Percentiles rank a stretch among this genome's conserved stretches.
These are phyloP conservation scores for Drosophila antonietae DNA, from an alignment of 2,888 invertebrate genomes.

Conservation along the genomic window DNA sequence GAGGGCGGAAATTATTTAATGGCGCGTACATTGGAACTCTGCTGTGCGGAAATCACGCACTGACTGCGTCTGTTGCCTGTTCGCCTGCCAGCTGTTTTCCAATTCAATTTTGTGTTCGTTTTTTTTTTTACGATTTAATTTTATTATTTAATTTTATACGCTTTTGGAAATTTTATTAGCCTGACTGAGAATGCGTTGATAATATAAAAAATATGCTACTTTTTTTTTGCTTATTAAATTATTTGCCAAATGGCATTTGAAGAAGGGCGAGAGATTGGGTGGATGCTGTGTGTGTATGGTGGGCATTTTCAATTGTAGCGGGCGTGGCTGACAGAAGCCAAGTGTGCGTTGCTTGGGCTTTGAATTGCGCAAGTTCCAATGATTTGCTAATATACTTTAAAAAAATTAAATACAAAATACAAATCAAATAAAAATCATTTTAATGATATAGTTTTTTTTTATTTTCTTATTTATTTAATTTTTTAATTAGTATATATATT, in stretches of 20 bases:
- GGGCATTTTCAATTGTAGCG: constrained; percentile 5
- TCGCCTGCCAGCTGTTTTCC: constrained; percentile 57
- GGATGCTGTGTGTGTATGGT: constrained; percentile 5
- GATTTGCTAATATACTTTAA: too few species aligned
- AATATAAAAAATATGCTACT: constrained; percentile 45
- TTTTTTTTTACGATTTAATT: constrained; percentile 11
- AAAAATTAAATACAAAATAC: too few species aligned
- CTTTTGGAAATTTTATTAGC: constrained; percentile 58
- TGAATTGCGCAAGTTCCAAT: too few species aligned
- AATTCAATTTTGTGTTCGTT: constrained; percentile 27
- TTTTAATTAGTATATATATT: too few species aligned
- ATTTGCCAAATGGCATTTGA: constrained; percentile 17
- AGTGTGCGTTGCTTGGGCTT: neutral
- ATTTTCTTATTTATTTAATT: too few species aligned
- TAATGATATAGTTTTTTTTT: too few species aligned
- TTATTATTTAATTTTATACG: constrained; percentile 71
- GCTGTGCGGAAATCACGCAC: constrained; percentile 78
- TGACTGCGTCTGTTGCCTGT: constrained; percentile 40
- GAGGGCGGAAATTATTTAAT: constrained; percentile 82
- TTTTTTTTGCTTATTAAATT: constrained; percentile 22
- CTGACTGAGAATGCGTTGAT: constrained; percentile 36
- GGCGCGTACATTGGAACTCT: constrained; percentile 74
- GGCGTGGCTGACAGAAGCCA: neutral
- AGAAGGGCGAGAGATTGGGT: neutral
- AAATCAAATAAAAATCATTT: too few species aligned